Base-by-base conservation (phyloP, 2,888 invertebrate genomes). In the Zygothrica quintamaculata region DNA sequence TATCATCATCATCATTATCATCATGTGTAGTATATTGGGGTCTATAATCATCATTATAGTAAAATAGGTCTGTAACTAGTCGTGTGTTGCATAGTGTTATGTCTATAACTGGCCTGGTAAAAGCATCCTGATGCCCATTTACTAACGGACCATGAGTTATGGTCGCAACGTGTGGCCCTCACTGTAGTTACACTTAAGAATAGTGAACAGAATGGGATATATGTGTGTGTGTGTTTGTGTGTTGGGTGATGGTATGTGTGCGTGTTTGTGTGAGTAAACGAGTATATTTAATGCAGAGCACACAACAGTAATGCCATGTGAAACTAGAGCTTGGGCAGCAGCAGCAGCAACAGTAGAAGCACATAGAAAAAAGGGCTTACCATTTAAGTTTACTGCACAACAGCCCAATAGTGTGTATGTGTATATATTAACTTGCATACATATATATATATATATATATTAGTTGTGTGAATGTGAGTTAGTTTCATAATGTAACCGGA, bases 401-500 rank as follows among this genome's bases (percentile, higher is more conserved):
- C 56, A 67, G 59, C 22, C 46, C 64, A 50, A 44, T 37, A 59
- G 48, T 47, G 61, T 55, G 56, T 56, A 60, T 68, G 65, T 62
- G 60, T 62, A 37, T 48, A 29, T 31, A 16, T 48, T 3, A 22
- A 22, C 18, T 42, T 67, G 13, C 18, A n/a, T 43, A 5, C 44
- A 36, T 39, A 9, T 34, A 37, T n/a, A 44, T 67, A 12, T 26
- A n/a, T 43, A 5, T 48, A 36, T 39, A 9, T 34, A 37, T n/a
- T n/a, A n/a, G n/a, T n/a, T 34, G 37, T 64, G 47, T 34, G 51
- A 57, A 59, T 56, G 64, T 81, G 68, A 71, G 75, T 79, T 75
- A 77, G 76, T 77, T 78, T 73, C 77, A 84, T 77, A 77, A 82
- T 81, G 85, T 85, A 79, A 77, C 84, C 84, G 84, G 84, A 84